Base-by-base conservation (phyloP, 2,113 vertebrate species). In the Apus apus region DNA sequence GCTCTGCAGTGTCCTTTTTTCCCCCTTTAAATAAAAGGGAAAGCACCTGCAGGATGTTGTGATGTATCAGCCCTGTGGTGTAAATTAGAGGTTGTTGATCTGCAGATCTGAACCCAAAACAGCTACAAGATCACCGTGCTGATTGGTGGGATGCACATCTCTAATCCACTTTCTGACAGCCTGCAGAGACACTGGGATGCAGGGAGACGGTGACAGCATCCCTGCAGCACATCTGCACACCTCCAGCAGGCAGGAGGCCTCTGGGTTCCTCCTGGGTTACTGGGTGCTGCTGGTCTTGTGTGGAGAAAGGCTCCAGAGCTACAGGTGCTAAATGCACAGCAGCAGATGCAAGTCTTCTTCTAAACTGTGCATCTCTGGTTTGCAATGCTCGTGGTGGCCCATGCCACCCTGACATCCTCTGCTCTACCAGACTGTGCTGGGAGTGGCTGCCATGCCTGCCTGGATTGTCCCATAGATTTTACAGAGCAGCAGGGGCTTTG, bases 281-380 rank as follows among this genome's bases (percentile, higher is more conserved):
- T 45, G 40, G 13, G 13, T 53, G 32, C 15, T 29, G 17, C 40
- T 71, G 66, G 20, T 48, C 15, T 25, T 25, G 12, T 5, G 7
- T 62, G n/a, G 50, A 78, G 46, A 78, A 84, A 70, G 20, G 19
- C 26, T 62, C n/a, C 30, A 60, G 19, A 0, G 5, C 9, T 64
- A 29, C 13, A 0, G 0, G 11, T 45, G 29, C 10, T 71, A 84
- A 73, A 34, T 11, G 26, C 7, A 26, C 13, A 29, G 40, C 27
- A 60, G 46, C 10, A 50, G 26, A 8, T 17, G 4, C 14, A 4
- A 6, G 29, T 46, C 53, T 54, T 84, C 38, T 73, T 40, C 66
- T 58, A 36, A 32, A 34, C 8, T 8, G 4, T 17, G 16, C n/a
- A 29, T 8, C 16, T 36, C 29, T 17, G 25, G 45, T 48, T 56